Evolutionary conservation across 2,888 invertebrate genomes (phyloP).

Genomic region (Epinotia nisella): DNA sequence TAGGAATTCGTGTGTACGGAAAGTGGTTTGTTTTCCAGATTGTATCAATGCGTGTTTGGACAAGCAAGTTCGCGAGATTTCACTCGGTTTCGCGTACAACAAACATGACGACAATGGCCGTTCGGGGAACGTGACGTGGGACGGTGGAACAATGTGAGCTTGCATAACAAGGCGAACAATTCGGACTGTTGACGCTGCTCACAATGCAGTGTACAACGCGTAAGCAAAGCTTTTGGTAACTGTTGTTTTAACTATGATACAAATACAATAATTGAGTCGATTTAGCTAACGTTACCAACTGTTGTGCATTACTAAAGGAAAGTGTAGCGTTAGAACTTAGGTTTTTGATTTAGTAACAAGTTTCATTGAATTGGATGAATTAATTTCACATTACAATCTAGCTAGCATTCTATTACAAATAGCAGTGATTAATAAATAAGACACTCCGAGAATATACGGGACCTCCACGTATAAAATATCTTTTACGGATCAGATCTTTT

Average conservation of each 20-base stretch:
- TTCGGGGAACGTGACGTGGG: constrained; percentile 78
- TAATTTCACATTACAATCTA: not conserved
- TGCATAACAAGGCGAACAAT: constrained; percentile 78
- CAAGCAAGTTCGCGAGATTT: constrained; percentile 75
- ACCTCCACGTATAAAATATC: constrained; percentile 4
- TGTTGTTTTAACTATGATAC: constrained; percentile 55
- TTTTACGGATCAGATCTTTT: constrained; percentile 14
- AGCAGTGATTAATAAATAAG: not conserved
- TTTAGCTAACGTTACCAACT: constrained; percentile 32
- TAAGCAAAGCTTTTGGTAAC: constrained; percentile 67
- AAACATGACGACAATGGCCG: constrained; percentile 80
- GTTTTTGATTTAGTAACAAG: not conserved
- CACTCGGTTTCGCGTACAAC: constrained; percentile 73
- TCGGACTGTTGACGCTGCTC: constrained; percentile 68
- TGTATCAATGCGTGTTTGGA: constrained; percentile 71
- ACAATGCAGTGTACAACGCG: constrained; percentile 73
- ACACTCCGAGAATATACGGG: not conserved
- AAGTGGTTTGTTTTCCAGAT: constrained; percentile 51
- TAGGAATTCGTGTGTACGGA: constrained; percentile 41
- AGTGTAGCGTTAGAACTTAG: not conserved
- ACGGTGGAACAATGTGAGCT: constrained; percentile 78
- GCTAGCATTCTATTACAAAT: not conserved
- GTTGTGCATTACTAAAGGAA: constrained; percentile 4
- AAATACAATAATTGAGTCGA: constrained; percentile 46
- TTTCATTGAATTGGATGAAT: not conserved